phyloP scores from a whole-genome alignment of 2,113 vertebrate genomes.

The Notiomystis cincta region DNA sequence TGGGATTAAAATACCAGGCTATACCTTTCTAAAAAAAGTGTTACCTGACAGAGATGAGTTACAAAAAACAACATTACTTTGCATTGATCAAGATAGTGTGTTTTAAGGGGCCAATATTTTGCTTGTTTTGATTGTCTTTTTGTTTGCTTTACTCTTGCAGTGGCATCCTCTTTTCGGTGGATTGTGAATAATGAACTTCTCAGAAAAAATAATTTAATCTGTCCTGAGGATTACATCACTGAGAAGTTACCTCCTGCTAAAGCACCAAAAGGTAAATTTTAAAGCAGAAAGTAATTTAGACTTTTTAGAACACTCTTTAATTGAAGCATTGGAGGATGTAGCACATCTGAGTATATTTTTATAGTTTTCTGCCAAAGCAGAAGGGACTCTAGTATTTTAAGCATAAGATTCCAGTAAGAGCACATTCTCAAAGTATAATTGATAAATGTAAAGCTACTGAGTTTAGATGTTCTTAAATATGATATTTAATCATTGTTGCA shows the following conservation, averaged over 20 bases:
- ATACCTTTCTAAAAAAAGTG: neutral
- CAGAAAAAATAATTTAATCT: conserved; percentile 78
- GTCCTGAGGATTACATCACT: conserved; percentile 81
- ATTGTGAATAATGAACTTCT: conserved; percentile 82
- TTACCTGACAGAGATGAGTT: neutral
- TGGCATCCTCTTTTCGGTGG: conserved; percentile 76
- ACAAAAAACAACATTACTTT: neutral
- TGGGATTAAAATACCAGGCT: neutral
- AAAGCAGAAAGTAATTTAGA: neutral
- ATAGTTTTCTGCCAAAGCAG: neutral
- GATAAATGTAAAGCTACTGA: neutral
- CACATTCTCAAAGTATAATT: neutral
- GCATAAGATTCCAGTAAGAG: neutral
- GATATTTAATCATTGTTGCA: neutral
- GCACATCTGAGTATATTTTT: neutral
- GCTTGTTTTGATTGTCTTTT: neutral
- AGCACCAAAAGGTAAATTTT: conserved; percentile 78
- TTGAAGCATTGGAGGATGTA: neutral
- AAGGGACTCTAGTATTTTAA: neutral
- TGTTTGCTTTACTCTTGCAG: conserved; percentile 56
- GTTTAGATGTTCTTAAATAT: neutral
- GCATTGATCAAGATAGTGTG: neutral
- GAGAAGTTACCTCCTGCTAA: conserved; percentile 44
- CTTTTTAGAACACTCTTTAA: neutral
- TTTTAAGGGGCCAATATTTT: neutral